Conservation (phyloP, 2,888 invertebrate species). For the Pyrocoelia pectoralis region DNA sequence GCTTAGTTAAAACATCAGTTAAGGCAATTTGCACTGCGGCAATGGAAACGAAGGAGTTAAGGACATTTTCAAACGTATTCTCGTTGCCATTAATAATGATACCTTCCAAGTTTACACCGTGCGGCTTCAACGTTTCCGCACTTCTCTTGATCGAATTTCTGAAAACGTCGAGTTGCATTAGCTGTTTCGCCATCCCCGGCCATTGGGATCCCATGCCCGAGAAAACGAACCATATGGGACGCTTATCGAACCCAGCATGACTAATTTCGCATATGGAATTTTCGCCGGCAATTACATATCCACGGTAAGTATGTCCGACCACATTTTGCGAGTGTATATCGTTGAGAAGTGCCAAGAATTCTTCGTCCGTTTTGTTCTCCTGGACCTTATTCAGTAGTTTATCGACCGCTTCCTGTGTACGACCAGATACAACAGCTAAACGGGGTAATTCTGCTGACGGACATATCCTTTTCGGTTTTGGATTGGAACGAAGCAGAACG, state of each 20-base stretch:
- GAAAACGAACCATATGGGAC: slow-evolving; percentile 94
- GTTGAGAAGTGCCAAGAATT: slow-evolving; percentile 79
- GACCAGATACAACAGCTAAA: slow-evolving; percentile 81
- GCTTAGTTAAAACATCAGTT: slow-evolving; percentile 81
- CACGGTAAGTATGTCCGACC: slow-evolving; percentile 81
- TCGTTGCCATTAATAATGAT: slow-evolving; percentile 80
- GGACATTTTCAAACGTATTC: slow-evolving; percentile 81
- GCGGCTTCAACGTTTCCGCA: slow-evolving; percentile 78
- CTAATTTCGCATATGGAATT: slow-evolving; percentile 62
- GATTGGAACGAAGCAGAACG: slow-evolving; percentile 83
- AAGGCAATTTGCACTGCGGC: slow-evolving; percentile 96
- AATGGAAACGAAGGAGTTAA: slow-evolving; percentile 92
- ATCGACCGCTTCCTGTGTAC: slow-evolving; percentile 82
- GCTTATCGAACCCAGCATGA: slow-evolving; percentile 64
- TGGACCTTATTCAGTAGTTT: slow-evolving; percentile 69
- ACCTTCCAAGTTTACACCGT: slow-evolving; percentile 84
- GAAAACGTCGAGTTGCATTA: slow-evolving; percentile 86
- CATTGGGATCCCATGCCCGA: slow-evolving; percentile 99
- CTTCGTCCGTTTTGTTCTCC: slow-evolving; percentile 70
- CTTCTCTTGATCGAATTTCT: slow-evolving; percentile 78
- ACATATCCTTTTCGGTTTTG: slow-evolving; percentile 70
- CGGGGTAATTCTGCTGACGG: slow-evolving; percentile 69
- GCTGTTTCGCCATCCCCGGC: slow-evolving; percentile 91
- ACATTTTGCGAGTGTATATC: slow-evolving; percentile 76
- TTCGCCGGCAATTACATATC: slow-evolving; percentile 77